Conservation (phyloP, 2,113 vertebrate genomes). For the Psittacula cyanocephala region DNA sequence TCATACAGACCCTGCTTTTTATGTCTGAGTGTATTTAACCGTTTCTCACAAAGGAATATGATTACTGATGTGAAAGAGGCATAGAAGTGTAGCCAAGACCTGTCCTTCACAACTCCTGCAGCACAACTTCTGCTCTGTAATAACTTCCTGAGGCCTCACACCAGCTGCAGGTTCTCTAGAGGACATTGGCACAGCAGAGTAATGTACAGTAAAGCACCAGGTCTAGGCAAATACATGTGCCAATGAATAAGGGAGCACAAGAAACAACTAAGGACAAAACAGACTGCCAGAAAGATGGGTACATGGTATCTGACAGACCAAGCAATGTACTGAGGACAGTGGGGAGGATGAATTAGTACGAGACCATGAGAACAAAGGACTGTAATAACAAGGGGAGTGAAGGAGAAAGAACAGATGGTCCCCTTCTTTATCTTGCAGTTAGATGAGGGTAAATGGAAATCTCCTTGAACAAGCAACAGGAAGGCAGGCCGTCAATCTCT, state of each 20-base stretch:
- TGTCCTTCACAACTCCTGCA: not conserved
- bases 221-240: not conserved
- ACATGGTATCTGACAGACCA: not conserved
- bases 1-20: not conserved
- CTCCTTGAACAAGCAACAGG: constrained; percentile 42
- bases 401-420: constrained; percentile 58
- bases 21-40: not conserved
- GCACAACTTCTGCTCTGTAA: not conserved
- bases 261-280: not conserved
- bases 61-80: not conserved
- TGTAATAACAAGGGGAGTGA: constrained; percentile 12
- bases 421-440: constrained; percentile 53
- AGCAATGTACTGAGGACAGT: not conserved
- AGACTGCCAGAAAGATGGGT: not conserved
- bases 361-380: constrained; percentile 7
- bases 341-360: not conserved
- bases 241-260: not conserved
- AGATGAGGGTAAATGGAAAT: constrained; percentile 62
- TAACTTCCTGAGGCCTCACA: not conserved
- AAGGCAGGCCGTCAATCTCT: constrained; percentile 59
- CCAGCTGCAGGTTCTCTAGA: not conserved
- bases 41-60: not conserved
- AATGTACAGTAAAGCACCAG: not conserved
- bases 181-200: rapidly evolving
- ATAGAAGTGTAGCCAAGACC: not conserved